Conservation (phyloP, 2,113 vertebrate species). For the Notarius lentiginosus region DNA sequence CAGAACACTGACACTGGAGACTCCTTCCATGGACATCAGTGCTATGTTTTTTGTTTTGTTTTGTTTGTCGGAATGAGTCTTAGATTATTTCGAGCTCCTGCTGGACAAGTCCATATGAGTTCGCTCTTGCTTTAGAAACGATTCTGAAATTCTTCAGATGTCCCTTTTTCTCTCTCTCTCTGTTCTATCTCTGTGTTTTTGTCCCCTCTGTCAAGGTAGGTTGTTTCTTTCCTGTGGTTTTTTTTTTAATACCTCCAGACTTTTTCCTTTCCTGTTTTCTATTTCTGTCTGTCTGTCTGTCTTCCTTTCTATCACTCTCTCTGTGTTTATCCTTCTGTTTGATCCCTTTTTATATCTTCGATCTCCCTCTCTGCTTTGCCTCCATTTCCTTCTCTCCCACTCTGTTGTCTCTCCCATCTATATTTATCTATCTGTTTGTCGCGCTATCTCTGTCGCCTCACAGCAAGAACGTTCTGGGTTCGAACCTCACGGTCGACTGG, state of each 20-base stretch:
- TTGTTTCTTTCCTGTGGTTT: conserved; percentile 3
- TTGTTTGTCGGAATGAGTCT: not conserved
- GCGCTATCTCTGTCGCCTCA: not conserved
- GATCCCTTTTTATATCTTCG: not conserved
- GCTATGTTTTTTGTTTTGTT: not conserved
- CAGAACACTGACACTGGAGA: not conserved
- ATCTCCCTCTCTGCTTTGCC: not conserved
- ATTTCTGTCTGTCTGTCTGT: conserved; percentile 17
- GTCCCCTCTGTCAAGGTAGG: not conserved
- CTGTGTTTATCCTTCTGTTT: conserved; percentile 19
- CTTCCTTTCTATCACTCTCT: not conserved
- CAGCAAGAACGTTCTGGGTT: too few species aligned
- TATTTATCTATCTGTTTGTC: not conserved
- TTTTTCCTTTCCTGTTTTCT: conserved; percentile 18
- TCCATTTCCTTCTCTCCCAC: conserved; percentile 26
- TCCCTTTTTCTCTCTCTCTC: not conserved
- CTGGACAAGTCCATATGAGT: not conserved
- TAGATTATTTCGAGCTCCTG: not conserved
- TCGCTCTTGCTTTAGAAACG: not conserved
- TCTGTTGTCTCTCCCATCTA: not conserved
- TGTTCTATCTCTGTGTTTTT: not conserved
- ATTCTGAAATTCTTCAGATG: not conserved
- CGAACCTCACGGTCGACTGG: too few species aligned
- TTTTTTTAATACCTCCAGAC: conserved; percentile 15
- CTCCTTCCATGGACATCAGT: not conserved